Conservation (phyloP, 2,888 invertebrate species). For the Drosophila buzzatii region DNA sequence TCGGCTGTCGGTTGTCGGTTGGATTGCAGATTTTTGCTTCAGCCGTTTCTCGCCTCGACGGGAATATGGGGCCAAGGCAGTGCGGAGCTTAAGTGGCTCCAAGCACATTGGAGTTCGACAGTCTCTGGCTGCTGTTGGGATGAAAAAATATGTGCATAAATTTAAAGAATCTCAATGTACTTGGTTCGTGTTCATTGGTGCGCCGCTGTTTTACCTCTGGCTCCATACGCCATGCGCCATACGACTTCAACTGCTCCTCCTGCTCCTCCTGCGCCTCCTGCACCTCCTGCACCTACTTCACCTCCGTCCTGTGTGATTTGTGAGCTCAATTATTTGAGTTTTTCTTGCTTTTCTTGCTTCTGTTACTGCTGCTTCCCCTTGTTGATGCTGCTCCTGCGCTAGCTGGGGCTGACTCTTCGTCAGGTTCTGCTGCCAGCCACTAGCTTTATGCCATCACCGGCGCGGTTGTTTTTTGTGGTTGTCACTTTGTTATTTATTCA, state of each 20-base stretch:
- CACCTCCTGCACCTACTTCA: constrained; percentile 51
- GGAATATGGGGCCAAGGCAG: constrained; percentile 25
- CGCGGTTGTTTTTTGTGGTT: constrained; percentile 80
- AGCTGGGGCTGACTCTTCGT: background rate
- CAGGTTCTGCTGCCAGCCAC: constrained; percentile 9
- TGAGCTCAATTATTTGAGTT: constrained; percentile 79
- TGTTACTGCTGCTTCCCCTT: background rate
- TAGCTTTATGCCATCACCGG: constrained; percentile 46
- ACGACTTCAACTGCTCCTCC: constrained; percentile 29
- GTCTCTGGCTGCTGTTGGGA: constrained; percentile 43
- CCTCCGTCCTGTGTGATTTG: constrained; percentile 72
- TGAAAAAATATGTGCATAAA: constrained; percentile 77
- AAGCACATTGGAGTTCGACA: constrained; percentile 51
- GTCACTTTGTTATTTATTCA: constrained; percentile 81
- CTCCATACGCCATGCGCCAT: constrained; percentile 22
- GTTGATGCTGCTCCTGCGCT: background rate
- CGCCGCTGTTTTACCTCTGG: constrained; percentile 43
- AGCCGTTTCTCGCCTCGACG: constrained; percentile 12
- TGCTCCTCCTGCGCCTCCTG: constrained; percentile 49
- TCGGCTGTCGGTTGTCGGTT: constrained; percentile 20
- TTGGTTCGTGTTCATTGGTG: constrained; percentile 73
- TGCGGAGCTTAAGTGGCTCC: constrained; percentile 75
- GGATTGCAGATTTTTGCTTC: constrained; percentile 49
- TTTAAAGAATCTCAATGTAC: constrained; percentile 81
- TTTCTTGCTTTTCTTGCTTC: constrained; percentile 54